A percentile compares a stretch with the other conserved stretches of the same genome.
phyloP scores from a whole-genome alignment of 2,888 invertebrate genomes.

The Spialia ferax region DNA sequence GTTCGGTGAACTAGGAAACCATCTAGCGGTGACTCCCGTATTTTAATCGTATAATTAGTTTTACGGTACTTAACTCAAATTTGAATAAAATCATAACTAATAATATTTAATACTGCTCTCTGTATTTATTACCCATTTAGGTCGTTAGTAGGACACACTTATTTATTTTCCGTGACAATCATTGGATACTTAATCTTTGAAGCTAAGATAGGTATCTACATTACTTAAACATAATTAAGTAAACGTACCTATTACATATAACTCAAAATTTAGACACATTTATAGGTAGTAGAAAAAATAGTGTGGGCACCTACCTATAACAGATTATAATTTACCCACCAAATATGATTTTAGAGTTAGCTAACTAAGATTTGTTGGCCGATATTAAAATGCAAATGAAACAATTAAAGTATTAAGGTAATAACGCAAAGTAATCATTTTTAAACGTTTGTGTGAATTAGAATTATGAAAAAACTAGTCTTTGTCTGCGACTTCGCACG shows the following conservation, averaged over 20 bases:
- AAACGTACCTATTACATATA: constrained; percentile 19
- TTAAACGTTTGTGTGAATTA: constrained; percentile 40
- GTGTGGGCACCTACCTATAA: constrained; percentile 9
- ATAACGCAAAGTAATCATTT: constrained; percentile 37
- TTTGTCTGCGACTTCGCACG: too few species aligned
- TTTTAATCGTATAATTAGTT: constrained; percentile 17
- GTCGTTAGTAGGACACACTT: constrained; percentile 21
- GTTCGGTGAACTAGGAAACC: neutral
- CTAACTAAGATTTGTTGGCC: constrained; percentile 35
- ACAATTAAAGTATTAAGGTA: constrained; percentile 39
- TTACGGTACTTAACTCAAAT: constrained; percentile 19
- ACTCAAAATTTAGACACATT: constrained; percentile 30
- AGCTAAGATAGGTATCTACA: constrained; percentile 16
- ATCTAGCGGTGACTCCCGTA: neutral
- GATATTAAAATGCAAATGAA: constrained; percentile 36
- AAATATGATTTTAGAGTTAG: constrained; percentile 25
- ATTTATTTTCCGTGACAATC: constrained; percentile 33
- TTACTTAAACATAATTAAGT: too few species aligned
- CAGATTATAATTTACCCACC: constrained; percentile 35
- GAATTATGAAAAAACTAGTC: constrained; percentile 9
- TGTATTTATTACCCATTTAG: constrained; percentile 16
- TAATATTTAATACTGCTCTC: constrained; percentile 21
- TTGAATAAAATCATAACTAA: constrained; percentile 25
- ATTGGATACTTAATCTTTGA: constrained; percentile 26
- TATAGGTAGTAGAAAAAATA: constrained; percentile 21